Conservation (phyloP, 2,888 invertebrate genomes). For the Myathropa florea region DNA sequence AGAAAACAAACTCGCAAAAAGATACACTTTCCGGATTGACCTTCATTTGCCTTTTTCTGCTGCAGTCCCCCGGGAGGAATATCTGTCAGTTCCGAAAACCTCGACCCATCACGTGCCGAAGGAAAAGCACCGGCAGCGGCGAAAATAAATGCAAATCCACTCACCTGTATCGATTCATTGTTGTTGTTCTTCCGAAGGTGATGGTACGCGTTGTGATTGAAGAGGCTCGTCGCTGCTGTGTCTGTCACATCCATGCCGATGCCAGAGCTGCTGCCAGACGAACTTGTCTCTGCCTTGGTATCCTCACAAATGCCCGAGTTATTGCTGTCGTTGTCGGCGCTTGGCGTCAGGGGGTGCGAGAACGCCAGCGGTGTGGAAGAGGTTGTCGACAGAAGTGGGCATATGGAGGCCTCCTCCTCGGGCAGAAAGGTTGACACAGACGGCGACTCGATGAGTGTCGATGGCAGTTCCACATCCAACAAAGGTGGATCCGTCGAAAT, state of each 20-base stretch:
- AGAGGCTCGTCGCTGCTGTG: slow-evolving; percentile 75
- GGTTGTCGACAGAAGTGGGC: slow-evolving; percentile 84
- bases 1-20: background rate
- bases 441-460: slow-evolving; percentile 77
- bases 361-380: slow-evolving; percentile 83
- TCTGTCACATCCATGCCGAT: slow-evolving; percentile 78
- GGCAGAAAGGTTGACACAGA: slow-evolving; percentile 79
- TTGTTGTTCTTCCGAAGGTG: slow-evolving; percentile 77
- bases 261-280: slow-evolving; percentile 78
- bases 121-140: background rate
- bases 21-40: slow-evolving; percentile 44
- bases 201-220: slow-evolving; percentile 78
- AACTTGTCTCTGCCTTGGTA: slow-evolving; percentile 77
- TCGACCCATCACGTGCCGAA: too few species aligned
- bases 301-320: slow-evolving; percentile 76
- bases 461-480: slow-evolving; percentile 77
- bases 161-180: slow-evolving; percentile 74
- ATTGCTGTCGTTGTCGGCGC: slow-evolving; percentile 81
- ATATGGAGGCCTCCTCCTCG: slow-evolving; percentile 86
- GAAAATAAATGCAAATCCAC: slow-evolving; percentile 1
- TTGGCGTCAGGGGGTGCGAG: slow-evolving; percentile 83
- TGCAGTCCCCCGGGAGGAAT: background rate
- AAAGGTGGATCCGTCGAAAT: slow-evolving; percentile 78
- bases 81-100: background rate
- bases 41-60: slow-evolving; percentile 53